A percentile compares a stretch with the other conserved stretches of the same genome.
phyloP scores from a whole-genome alignment of 1,140 invertebrate species.

The Nautilus pompilius region DNA sequence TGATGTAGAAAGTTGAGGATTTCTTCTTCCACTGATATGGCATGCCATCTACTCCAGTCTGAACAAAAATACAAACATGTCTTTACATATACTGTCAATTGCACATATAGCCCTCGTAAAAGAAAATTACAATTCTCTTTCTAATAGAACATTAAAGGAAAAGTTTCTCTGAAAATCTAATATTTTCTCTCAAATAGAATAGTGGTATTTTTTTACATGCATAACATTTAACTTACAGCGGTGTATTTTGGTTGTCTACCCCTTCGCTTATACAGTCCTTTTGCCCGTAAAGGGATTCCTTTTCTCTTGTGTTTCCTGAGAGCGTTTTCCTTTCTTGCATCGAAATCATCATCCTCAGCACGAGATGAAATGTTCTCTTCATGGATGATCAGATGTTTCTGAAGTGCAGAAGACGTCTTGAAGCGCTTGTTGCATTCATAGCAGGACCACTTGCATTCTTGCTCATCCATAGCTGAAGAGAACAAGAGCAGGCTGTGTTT shows the following conservation, averaged over 20 bases:
- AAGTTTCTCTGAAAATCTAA: too few species aligned
- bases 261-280: constrained; percentile 6
- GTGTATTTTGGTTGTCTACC: background rate
- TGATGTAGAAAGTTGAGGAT: constrained; percentile 39
- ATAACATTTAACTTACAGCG: background rate
- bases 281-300: background rate
- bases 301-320: constrained; percentile 1
- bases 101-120: too few species aligned
- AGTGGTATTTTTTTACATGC: too few species aligned
- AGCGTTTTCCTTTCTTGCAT: constrained; percentile 1
- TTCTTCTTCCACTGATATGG: constrained; percentile 49
- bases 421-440: constrained; percentile 65
- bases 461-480: constrained; percentile 41
- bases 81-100: background rate
- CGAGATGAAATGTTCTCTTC: constrained; percentile 36
- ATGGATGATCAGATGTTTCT: constrained; percentile 62
- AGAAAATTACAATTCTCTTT: too few species aligned
- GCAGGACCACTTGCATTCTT: constrained; percentile 55
- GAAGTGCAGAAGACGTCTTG: constrained; percentile 58
- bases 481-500: constrained; percentile 4
- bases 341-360: constrained; percentile 11
- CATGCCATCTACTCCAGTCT: too few species aligned
- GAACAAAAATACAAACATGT: background rate
- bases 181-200: too few species aligned
- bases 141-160: too few species aligned